These are phyloP conservation scores for Drosophila jambulina DNA, from an alignment of 1,140 invertebrate species.

Conservation along the genomic window DNA sequence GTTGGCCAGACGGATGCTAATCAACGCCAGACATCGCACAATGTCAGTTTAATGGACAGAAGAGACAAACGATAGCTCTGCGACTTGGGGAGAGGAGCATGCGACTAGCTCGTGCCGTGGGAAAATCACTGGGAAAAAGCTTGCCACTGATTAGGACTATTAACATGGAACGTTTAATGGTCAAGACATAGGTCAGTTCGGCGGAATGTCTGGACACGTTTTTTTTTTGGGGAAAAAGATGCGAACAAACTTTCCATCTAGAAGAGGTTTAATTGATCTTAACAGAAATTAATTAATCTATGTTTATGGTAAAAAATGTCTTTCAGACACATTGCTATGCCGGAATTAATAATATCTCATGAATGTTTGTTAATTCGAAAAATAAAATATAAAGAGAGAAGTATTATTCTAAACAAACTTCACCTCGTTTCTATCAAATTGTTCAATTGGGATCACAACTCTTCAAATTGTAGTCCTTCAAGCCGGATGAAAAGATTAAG, in stretches of 20 bases:
- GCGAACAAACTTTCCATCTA: conserved; percentile 28
- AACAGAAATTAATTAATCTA: background rate
- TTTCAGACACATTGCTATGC: background rate
- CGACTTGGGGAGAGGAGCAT: conserved; percentile 28
- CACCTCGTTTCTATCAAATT: background rate
- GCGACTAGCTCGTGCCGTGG: conserved; percentile 34
- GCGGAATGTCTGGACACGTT: conserved; percentile 34
- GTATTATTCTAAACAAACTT: background rate
- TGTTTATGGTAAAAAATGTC: background rate
- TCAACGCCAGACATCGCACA: conserved; percentile 64
- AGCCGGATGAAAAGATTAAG: background rate
- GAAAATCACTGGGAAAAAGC: conserved; percentile 48
- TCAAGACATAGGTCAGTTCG: conserved; percentile 52
- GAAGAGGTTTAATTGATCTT: background rate
- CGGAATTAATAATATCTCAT: no score
- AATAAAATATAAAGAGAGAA: background rate
- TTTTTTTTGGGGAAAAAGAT: background rate
- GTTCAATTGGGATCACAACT: no score
- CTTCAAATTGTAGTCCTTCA: background rate
- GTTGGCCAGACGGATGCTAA: conserved; percentile 29
- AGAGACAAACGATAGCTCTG: conserved; percentile 40
- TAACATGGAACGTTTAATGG: conserved; percentile 19
- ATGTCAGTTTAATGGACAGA: conserved; percentile 37
- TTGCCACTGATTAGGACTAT: conserved; percentile 45
- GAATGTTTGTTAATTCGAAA: background rate